A percentile compares a stretch with the other conserved stretches of the same genome.
Evolutionary conservation across 2,113 vertebrate genomes (phyloP).

Genomic region (Apteryx owenii): DNA sequence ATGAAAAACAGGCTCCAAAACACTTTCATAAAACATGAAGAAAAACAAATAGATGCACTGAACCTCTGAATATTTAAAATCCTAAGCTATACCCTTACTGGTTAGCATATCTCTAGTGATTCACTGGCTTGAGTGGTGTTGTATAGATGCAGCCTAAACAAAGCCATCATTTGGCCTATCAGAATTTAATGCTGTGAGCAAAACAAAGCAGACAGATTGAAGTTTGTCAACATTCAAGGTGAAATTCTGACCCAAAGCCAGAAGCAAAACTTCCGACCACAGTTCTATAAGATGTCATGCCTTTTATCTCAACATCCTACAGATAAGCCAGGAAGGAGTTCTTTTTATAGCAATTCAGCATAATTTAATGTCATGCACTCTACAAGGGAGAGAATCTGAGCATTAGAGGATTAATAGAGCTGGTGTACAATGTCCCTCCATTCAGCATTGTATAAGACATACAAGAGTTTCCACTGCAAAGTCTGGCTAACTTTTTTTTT

Average conservation of each 20-base stretch:
- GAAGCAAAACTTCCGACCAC: not conserved
- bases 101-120: not conserved
- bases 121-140: not conserved
- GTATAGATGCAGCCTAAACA: not conserved
- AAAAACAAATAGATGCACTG: not conserved
- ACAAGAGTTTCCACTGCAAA: not conserved
- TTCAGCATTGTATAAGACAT: not conserved
- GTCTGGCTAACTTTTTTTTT: not conserved
- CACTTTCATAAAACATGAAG: not conserved
- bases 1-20: not conserved
- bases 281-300: not conserved
- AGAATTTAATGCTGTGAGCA: not conserved
- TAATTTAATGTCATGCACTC: not conserved
- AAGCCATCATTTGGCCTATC: not conserved
- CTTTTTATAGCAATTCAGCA: not conserved
- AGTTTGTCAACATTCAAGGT: not conserved
- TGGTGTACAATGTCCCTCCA: not conserved
- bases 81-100: not conserved
- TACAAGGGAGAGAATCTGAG: not conserved
- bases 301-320: not conserved
- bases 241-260: not conserved
- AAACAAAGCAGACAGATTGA: not conserved
- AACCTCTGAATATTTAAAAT: not conserved
- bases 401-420: not conserved
- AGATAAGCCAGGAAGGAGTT: not conserved